Percentiles rank a stretch among this genome's conserved stretches.
These are phyloP conservation scores for Drosophila suzukii DNA, from an alignment of 1,140 invertebrate genomes.

Conservation along the genomic window DNA sequence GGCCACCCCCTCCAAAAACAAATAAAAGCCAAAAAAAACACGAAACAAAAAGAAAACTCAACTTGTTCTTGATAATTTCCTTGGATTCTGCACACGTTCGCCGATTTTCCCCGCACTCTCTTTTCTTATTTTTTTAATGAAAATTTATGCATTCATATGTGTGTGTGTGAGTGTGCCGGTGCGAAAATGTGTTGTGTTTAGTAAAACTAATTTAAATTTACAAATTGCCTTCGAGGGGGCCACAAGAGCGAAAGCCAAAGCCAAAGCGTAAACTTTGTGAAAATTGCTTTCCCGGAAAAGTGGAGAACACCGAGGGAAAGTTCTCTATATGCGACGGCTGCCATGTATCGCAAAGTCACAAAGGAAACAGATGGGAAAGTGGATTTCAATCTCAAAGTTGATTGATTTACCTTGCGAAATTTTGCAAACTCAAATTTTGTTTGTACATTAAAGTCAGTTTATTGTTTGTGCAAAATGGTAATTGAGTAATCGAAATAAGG, in stretches of 20 bases:
- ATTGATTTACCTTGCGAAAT: conserved; percentile 37
- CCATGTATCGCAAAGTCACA: conserved; percentile 37
- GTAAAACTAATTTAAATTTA: conserved; percentile 66
- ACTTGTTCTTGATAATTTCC: conserved; percentile 65
- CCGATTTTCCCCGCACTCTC: conserved; percentile 29
- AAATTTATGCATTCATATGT: conserved; percentile 57
- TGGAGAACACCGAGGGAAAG: conserved; percentile 36
- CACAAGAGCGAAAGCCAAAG: conserved; percentile 26
- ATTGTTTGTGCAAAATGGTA: not conserved
- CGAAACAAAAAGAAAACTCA: conserved; percentile 32
- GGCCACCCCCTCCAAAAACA: not conserved
- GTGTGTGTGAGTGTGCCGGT: conserved; percentile 28
- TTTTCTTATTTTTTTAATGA: conserved; percentile 54
- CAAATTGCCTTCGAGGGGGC: conserved; percentile 59
- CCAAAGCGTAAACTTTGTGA: conserved; percentile 54
- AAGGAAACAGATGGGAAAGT: conserved; percentile 45
- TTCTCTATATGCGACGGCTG: conserved; percentile 17
- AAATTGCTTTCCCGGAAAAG: conserved; percentile 56
- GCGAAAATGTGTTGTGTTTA: conserved; percentile 59
- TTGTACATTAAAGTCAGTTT: conserved; percentile 15
- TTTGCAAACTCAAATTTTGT: conserved; percentile 12
- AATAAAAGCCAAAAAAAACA: not conserved
- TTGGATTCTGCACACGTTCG: conserved; percentile 50
- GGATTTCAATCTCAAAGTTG: conserved; percentile 50
- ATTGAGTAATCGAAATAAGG: conserved; percentile 19